Base-by-base conservation (phyloP, 2,888 invertebrate genomes). In the Apamea anceps region DNA sequence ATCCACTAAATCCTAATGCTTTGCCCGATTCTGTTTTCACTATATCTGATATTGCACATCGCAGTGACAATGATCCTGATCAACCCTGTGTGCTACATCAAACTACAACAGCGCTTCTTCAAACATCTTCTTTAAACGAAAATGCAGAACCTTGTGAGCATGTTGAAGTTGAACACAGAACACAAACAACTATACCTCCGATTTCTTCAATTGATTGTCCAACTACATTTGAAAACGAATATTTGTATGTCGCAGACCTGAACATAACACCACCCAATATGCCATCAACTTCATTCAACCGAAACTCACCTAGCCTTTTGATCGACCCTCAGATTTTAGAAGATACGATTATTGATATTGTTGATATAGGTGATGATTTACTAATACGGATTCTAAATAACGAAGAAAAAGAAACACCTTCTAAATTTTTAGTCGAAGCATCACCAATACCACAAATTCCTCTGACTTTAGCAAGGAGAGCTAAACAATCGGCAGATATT, bases 261-360 rank as follows among this genome's bases (percentile, higher is more conserved):
- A 51, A 51, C 18, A 51, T 51, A 51, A 51, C 51, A 51, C 51
- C 51, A 51, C 51, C 51, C 18, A 51, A 51, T 51, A 18, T 18
- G 51, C 18, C n/a, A 67, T n/a, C 42, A n/a, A 67, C 66, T 42
- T 67, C 42, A 67, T 42, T 67, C 42, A n/a, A 67, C 66, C 42
- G 42, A 66, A 13, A 67, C 25, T 67, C 66, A n/a, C 42, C 66
- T n/a, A 67, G 42, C 42, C 42, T 67, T n/a, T 42, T n/a, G 42
- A 67, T 67, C 42, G 66, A 67, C 0, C 42, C 66, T 42, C 25
- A 66, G 66, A 42, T 66, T 66, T 66, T 65, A 66, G 25, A 66
- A 42, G 66, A 66, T 68, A 68, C 63, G 63, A 63, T 63, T 63
- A 63, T 68, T 68, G 28, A 25, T 42, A 68, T 45, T 68, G 45